phyloP scores from a whole-genome alignment of 2,113 vertebrate species.

The Chroicocephalus ridibundus region DNA sequence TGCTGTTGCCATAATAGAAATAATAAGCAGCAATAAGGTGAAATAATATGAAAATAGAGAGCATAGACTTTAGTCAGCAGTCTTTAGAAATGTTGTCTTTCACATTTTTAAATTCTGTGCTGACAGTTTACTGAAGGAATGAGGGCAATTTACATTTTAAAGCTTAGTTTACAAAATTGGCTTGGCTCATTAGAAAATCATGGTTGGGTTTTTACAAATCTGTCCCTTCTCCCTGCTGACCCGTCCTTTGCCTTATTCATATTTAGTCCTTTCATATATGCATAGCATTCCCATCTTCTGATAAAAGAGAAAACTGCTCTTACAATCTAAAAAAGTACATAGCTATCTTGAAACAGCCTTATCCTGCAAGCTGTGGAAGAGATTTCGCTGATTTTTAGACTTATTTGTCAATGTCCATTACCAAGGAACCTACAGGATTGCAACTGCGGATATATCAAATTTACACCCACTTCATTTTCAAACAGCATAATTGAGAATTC shows the following conservation, averaged over 20 bases:
- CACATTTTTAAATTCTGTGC: background rate
- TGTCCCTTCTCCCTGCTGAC: background rate
- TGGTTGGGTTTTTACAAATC: background rate
- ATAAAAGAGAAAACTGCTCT: background rate
- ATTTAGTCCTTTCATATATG: background rate
- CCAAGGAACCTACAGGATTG: background rate
- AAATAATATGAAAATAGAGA: conserved; percentile 20
- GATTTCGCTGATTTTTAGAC: background rate
- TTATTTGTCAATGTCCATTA: background rate
- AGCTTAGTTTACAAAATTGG: background rate
- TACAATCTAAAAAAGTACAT: background rate
- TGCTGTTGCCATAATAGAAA: background rate
- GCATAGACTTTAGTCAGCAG: background rate
- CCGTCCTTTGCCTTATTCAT: background rate
- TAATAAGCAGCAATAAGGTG: conserved; percentile 15
- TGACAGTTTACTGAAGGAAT: background rate
- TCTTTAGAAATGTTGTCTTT: background rate
- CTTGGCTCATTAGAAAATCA: background rate
- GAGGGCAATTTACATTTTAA: background rate
- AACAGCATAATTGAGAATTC: background rate
- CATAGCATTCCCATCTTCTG: background rate
- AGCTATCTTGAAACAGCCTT: background rate
- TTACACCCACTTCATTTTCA: background rate
- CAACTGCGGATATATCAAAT: background rate
- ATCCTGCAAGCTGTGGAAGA: background rate